phyloP scores from a whole-genome alignment of 2,113 vertebrate species.

The Urocynchramus pylzowi region DNA sequence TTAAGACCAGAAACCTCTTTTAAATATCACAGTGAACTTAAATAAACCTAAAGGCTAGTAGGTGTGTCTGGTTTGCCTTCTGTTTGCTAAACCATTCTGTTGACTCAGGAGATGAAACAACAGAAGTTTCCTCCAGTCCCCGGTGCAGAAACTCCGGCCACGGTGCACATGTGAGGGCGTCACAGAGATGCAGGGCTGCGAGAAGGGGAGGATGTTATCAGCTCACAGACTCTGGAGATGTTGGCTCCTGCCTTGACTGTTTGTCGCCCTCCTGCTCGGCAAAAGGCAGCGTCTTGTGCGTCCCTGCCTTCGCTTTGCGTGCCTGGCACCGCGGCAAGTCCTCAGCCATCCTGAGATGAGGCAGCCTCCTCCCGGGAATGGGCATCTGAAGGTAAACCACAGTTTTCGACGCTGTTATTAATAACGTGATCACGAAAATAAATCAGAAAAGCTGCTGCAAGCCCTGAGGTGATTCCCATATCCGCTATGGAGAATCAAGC shows the following conservation, averaged over 20 bases:
- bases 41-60: background rate
- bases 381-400: background rate
- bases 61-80: background rate
- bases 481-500: rapidly evolving
- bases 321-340: background rate
- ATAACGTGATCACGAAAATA: background rate
- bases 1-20: background rate
- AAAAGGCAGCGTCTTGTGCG: rapidly evolving
- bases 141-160: rapidly evolving
- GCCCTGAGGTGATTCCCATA: background rate
- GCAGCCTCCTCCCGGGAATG: background rate
- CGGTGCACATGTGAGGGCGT: rapidly evolving
- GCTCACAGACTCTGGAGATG: background rate
- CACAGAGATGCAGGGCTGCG: background rate
- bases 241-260: background rate
- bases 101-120: background rate
- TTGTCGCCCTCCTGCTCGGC: background rate
- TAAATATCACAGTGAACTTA: background rate
- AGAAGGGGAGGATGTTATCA: rapidly evolving
- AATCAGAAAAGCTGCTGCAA: background rate
- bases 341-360: background rate
- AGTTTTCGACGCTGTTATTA: background rate
- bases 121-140: background rate
- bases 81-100: background rate
- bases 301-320: background rate